Percentiles rank a stretch among this genome's conserved stretches.
These are phyloP conservation scores for Phataginus tetradactyla DNA, from an alignment of 2,797 vertebrate species.

Conservation along the genomic window DNA sequence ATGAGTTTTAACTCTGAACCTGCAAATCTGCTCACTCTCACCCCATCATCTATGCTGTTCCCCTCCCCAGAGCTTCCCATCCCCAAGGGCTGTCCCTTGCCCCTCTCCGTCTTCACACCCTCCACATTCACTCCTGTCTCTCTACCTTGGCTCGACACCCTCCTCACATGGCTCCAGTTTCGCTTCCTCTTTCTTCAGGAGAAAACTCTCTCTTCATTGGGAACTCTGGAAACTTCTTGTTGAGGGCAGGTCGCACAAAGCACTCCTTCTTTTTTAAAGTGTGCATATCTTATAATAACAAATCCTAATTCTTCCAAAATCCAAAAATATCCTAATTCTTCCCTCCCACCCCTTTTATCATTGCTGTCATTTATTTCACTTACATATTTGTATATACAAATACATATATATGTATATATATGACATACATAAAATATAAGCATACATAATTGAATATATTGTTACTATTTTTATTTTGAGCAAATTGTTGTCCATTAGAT, in stretches of 20 bases:
- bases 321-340: background rate
- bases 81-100: background rate
- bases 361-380: background rate
- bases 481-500: background rate
- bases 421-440: background rate
- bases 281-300: background rate
- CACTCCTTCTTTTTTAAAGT: no score
- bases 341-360: background rate
- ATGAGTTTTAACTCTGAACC: background rate
- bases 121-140: background rate
- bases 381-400: background rate
- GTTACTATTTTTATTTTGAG: background rate
- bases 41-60: background rate
- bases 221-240: background rate
- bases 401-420: background rate
- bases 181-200: background rate
- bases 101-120: background rate
- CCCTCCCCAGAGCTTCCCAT: background rate
- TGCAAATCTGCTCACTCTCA: background rate
- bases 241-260: background rate
- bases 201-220: background rate
- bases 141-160: background rate
- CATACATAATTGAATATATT: background rate
- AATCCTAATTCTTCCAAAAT: background rate
- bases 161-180: background rate